A percentile compares a stretch with the other conserved stretches of the same genome.
phyloP scores from a whole-genome alignment of 2,797 vertebrate genomes.

The Hydrophis major region DNA sequence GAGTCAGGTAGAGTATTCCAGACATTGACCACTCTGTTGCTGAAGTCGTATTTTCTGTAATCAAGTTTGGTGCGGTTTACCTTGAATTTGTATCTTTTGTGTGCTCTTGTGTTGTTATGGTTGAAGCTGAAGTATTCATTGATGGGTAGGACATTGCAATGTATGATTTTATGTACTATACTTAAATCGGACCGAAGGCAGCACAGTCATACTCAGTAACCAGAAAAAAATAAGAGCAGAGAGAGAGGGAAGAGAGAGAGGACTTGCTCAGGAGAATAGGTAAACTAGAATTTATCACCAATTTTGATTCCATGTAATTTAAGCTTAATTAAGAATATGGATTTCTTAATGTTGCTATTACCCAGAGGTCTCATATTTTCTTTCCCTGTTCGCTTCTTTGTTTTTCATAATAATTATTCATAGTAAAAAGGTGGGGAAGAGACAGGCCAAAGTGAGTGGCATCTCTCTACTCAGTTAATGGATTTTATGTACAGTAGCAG shows the following conservation, averaged over 20 bases:
- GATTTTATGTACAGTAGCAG: neutral
- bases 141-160: too few relatives aligned
- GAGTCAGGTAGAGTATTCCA: too few relatives aligned
- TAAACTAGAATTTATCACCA: neutral
- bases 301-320: neutral
- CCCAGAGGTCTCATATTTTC: neutral
- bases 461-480: neutral
- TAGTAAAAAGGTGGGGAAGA: neutral
- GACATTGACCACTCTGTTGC: too few relatives aligned
- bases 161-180: too few relatives aligned
- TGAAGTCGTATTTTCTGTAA: too few relatives aligned
- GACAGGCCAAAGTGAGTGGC: neutral
- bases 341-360: neutral
- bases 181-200: too few relatives aligned
- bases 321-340: neutral
- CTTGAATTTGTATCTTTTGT: too few relatives aligned
- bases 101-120: too few relatives aligned
- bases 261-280: neutral
- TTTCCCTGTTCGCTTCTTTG: neutral
- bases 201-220: neutral
- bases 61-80: too few relatives aligned
- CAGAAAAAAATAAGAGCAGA: neutral
- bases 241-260: neutral
- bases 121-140: too few relatives aligned
- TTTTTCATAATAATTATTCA: neutral